phyloP scores from a whole-genome alignment of 2,888 invertebrate species.

The Drosophila phalerata region DNA sequence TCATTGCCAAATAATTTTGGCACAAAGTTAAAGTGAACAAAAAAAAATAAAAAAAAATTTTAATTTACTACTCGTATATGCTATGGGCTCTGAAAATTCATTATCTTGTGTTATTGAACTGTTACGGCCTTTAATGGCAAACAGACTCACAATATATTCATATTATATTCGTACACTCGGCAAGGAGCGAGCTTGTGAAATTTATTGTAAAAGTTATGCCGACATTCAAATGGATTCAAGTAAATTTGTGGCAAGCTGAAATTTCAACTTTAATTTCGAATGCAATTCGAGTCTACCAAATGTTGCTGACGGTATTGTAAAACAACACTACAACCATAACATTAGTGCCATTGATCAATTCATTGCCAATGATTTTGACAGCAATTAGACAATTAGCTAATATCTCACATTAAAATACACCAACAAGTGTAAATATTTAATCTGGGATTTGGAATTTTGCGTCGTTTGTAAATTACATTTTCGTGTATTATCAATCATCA shows the following conservation, averaged over 20 bases:
- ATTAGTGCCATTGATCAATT: not conserved
- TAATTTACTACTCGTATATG: constrained; percentile 14
- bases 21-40: not conserved
- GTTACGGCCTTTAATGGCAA: constrained; percentile 10
- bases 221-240: constrained; percentile 36
- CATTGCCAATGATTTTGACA: not conserved
- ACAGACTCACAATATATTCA: constrained; percentile 51
- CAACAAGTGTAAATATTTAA: not conserved
- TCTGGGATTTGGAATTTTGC: not conserved
- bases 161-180: constrained; percentile 50
- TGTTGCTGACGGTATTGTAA: not conserved
- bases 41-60: constrained; percentile 14
- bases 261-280: constrained; percentile 34
- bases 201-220: constrained; percentile 72
- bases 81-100: constrained; percentile 17
- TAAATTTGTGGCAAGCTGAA: constrained; percentile 12
- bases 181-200: constrained; percentile 41
- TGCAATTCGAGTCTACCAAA: not conserved
- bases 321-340: constrained; percentile 16
- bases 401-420: not conserved
- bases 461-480: not conserved
- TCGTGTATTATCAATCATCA: constrained; percentile 2
- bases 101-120: constrained; percentile 50
- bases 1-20: not conserved
- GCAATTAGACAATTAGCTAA: not conserved